These are phyloP conservation scores for Fragum whitleyi DNA, from an alignment of 2,888 invertebrate genomes.

Conservation along the genomic window DNA sequence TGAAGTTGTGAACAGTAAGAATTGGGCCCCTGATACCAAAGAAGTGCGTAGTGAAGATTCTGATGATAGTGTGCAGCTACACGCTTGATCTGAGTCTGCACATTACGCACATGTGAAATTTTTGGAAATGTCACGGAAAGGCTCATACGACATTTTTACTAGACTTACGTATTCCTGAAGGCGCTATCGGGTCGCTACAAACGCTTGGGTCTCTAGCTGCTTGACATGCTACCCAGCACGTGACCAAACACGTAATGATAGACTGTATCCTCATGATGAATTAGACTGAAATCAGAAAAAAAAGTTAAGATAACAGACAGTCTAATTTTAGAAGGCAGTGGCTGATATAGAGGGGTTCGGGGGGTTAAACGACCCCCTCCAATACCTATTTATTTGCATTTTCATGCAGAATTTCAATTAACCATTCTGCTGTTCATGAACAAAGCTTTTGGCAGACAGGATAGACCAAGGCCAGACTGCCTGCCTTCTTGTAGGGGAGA, in stretches of 20 bases:
- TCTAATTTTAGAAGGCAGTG: not conserved
- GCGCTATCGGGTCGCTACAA: slow-evolving; percentile 1
- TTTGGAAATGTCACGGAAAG: too few species aligned
- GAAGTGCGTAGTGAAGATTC: too few species aligned
- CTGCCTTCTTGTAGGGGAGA: too few species aligned
- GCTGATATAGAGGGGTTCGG: not conserved
- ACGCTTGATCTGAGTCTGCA: too few species aligned
- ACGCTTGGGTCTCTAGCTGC: not conserved
- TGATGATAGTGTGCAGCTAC: too few species aligned
- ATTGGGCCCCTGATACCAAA: too few species aligned
- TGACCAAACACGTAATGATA: not conserved
- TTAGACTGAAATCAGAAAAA: not conserved
- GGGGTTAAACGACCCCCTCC: not conserved
- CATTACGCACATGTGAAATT: too few species aligned
- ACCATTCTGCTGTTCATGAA: not conserved
- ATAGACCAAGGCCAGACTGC: too few species aligned
- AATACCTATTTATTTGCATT: not conserved
- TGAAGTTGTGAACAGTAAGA: too few species aligned
- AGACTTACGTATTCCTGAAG: not conserved
- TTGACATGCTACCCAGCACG: not conserved
- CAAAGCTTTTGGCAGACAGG: too few species aligned
- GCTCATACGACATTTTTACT: too few species aligned
- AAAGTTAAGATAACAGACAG: not conserved
- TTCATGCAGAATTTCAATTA: too few species aligned
- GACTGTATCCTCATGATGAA: not conserved